Evolutionary conservation across 2,888 invertebrate genomes (phyloP).

Genomic region (Agrotis puta): DNA sequence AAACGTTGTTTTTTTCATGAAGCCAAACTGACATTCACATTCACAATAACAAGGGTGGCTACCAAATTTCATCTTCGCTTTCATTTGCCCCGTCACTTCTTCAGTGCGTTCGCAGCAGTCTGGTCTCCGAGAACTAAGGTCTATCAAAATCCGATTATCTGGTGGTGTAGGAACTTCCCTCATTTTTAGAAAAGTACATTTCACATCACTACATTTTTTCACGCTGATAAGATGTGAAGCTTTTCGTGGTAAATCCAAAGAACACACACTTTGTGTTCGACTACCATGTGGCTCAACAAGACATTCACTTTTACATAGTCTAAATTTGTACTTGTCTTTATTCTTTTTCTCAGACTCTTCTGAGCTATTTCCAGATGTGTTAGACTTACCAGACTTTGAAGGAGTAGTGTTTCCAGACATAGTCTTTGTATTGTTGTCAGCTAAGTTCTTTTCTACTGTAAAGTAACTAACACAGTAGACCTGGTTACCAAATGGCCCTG

Average conservation of each 20-base stretch:
- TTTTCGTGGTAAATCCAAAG: slow-evolving; percentile 73
- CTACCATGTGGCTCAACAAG: slow-evolving; percentile 51
- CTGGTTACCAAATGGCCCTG: slow-evolving; percentile 70
- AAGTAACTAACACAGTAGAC: slow-evolving; percentile 83
- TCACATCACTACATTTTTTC: slow-evolving; percentile 75
- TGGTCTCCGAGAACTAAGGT: slow-evolving; percentile 68
- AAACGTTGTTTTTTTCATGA: slow-evolving; percentile 82
- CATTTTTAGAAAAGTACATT: slow-evolving; percentile 72
- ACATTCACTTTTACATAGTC: slow-evolving; percentile 71
- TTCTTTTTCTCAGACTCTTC: slow-evolving; percentile 56
- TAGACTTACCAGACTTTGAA: not conserved
- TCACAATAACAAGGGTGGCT: slow-evolving; percentile 82
- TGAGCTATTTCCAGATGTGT: slow-evolving; percentile 27
- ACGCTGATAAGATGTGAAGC: slow-evolving; percentile 69
- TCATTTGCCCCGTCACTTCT: slow-evolving; percentile 74
- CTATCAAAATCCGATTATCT: slow-evolving; percentile 76
- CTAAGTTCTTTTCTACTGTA: slow-evolving; percentile 76
- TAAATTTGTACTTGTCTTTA: slow-evolving; percentile 66
- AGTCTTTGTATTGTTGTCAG: slow-evolving; percentile 35
- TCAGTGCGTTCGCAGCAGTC: slow-evolving; percentile 73
- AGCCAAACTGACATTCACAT: slow-evolving; percentile 85
- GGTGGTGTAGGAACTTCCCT: slow-evolving; percentile 69
- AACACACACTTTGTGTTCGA: slow-evolving; percentile 65
- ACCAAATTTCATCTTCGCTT: slow-evolving; percentile 75
- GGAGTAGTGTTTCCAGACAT: not conserved